Conservation (phyloP, 2,797 vertebrate species). For the Zenarchopterus dispar region DNA sequence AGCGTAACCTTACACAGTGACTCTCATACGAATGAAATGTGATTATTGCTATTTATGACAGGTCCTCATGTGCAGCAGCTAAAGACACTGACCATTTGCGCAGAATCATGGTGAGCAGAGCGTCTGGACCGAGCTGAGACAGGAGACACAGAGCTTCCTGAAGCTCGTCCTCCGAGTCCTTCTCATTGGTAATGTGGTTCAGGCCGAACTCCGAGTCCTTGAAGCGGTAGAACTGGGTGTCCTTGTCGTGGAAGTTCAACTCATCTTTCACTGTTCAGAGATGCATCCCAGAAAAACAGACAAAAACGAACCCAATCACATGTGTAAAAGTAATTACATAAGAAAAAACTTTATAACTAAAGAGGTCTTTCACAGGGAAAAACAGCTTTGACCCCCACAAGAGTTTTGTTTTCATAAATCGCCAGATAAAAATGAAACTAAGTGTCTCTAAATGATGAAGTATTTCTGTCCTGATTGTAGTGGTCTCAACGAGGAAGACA, state of each 20-base stretch:
- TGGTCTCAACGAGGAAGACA: conserved; percentile 31
- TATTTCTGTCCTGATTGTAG: conserved; percentile 66
- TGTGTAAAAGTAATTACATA: neutral
- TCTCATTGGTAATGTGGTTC: conserved; percentile 68
- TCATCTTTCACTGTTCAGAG: conserved; percentile 88
- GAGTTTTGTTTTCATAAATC: neutral
- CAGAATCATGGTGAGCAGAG: conserved; percentile 92
- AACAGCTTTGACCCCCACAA: conserved; percentile 2
- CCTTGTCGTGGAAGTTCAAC: conserved; percentile 93
- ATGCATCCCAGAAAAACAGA: neutral
- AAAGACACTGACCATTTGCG: conserved; percentile 88
- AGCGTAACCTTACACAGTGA: neutral
- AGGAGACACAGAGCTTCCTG: conserved; percentile 88
- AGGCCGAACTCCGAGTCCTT: conserved; percentile 78
- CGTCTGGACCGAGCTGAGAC: conserved; percentile 91
- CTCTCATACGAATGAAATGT: neutral
- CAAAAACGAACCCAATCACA: neutral
- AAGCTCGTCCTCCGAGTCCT: conserved; percentile 89
- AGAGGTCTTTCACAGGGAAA: neutral
- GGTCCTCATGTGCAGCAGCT: neutral
- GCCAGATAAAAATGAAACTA: conserved; percentile 44
- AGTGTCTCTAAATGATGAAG: conserved; percentile 38
- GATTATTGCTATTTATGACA: neutral
- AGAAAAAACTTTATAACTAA: neutral
- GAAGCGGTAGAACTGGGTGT: conserved; percentile 93